These are phyloP conservation scores for Subacronicta megacephala DNA, from an alignment of 2,888 invertebrate genomes.

Conservation along the genomic window DNA sequence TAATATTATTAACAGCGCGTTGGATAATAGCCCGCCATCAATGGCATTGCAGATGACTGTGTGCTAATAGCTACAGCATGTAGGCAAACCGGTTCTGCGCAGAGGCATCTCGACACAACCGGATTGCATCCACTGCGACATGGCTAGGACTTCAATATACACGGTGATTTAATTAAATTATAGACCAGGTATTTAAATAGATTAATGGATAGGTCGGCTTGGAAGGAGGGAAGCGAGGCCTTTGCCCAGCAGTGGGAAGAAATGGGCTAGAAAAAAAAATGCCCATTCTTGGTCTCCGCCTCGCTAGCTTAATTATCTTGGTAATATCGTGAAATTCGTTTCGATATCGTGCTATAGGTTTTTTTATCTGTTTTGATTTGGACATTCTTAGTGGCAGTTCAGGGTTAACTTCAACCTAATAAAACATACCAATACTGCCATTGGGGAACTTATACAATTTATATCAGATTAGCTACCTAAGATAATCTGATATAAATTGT, in stretches of 20 bases:
- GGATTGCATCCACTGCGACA: constrained; percentile 32
- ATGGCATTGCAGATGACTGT: constrained; percentile 37
- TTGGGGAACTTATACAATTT: too few relatives aligned
- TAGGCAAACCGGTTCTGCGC: constrained; percentile 47
- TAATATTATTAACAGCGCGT: constrained; percentile 33
- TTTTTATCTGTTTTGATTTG: not conserved
- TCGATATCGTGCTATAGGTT: too few relatives aligned
- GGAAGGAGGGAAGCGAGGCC: too few relatives aligned
- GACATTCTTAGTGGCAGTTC: not conserved
- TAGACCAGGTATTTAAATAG: constrained; percentile 6
- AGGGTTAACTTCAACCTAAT: not conserved
- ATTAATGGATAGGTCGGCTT: too few relatives aligned
- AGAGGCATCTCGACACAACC: constrained; percentile 30
- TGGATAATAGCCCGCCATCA: constrained; percentile 38
- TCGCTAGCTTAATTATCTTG: not conserved
- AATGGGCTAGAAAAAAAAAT: too few relatives aligned
- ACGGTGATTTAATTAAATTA: constrained; percentile 5
- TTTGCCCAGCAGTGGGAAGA: too few relatives aligned
- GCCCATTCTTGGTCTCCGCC: not conserved
- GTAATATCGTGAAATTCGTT: not conserved
- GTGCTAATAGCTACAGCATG: constrained; percentile 49
- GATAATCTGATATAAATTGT: too few relatives aligned
- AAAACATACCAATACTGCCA: too few relatives aligned
- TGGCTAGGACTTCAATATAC: constrained; percentile 29
- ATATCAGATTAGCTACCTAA: too few relatives aligned